Base-by-base conservation (phyloP, 2,113 vertebrate genomes). In the Sardina pilchardus region DNA sequence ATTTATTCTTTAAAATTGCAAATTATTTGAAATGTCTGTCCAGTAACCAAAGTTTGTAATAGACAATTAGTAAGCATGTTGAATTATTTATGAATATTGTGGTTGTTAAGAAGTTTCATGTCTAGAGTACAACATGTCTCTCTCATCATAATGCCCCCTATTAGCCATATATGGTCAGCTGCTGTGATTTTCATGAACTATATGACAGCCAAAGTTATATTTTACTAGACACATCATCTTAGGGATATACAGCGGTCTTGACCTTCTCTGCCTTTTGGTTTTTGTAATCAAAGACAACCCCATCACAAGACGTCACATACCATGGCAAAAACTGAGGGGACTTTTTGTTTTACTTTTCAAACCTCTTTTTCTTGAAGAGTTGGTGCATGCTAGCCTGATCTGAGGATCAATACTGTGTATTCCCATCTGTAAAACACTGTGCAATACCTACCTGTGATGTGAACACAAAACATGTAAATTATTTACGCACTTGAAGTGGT, bases 391-490 rank as follows among this genome's bases (percentile, higher is more conserved):
- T 71, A 71, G 59, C 2, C 56, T 63, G 56, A 9, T 63, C 21
- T 63, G 56, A 71, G n/a, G 63, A 34, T 10, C 63, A 71, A 30
- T 34, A 14, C 63, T 34, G n/a, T 34, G 63, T 14, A 63, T 71
- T 71, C 26, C 26, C 24, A 71, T 34, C 63, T 71, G n/a, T 71
- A 30, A 71, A 71, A 71, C 63, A 71, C 63, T 71, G 63, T 34
- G 63, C 63, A 71, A 71, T 71, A 71, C 26, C 63, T 30, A 71
- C 63, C 63, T 71, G 63, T 71, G 26, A 71, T 71, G 63, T 71
- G 26, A 71, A 71, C 30, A 71, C 63, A 34, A 9, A 71, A 71
- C n/a, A 71, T 71, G 63, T 71, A 14, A 71, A 71, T 71, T 34
- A 71, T 34, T n/a, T 30, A 71, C 34, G 26, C 59, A 10, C 59